These are phyloP conservation scores for Atlantisia rogersi DNA, from an alignment of 2,113 vertebrate genomes.

Conservation along the genomic window DNA sequence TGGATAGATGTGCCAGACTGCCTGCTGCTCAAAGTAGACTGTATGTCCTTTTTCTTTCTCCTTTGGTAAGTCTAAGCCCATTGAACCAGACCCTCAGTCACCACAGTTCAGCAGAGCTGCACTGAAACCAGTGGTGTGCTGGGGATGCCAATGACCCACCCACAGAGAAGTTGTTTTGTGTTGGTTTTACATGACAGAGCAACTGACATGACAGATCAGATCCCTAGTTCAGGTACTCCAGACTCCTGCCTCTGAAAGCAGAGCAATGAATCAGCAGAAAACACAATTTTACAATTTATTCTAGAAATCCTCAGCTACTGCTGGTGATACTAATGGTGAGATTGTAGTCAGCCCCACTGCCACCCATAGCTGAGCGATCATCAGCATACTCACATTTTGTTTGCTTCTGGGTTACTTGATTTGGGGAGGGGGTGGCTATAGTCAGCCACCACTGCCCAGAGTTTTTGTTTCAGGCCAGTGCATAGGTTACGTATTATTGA, in stretches of 20 bases:
- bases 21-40: neutral
- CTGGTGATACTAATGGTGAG: too few relatives aligned
- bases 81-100: neutral
- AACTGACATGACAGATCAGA: neutral
- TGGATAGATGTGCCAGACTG: neutral
- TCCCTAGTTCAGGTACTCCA: neutral
- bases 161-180: fast-evolving
- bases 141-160: neutral
- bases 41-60: neutral
- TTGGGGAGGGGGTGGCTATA: neutral
- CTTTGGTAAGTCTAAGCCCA: neutral
- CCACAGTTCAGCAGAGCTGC: neutral
- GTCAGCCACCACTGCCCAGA: neutral
- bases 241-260: neutral
- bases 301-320: neutral
- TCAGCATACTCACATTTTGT: neutral
- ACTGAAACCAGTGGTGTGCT: neutral
- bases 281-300: fast-evolving
- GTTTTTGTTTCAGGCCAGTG: fast-evolving
- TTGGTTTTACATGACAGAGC: fast-evolving
- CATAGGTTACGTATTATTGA: neutral
- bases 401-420: neutral
- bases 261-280: neutral
- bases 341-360: neutral
- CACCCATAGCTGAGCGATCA: fast-evolving